phyloP scores from a whole-genome alignment of 2,797 vertebrate genomes.

The Scleropages formosus region DNA sequence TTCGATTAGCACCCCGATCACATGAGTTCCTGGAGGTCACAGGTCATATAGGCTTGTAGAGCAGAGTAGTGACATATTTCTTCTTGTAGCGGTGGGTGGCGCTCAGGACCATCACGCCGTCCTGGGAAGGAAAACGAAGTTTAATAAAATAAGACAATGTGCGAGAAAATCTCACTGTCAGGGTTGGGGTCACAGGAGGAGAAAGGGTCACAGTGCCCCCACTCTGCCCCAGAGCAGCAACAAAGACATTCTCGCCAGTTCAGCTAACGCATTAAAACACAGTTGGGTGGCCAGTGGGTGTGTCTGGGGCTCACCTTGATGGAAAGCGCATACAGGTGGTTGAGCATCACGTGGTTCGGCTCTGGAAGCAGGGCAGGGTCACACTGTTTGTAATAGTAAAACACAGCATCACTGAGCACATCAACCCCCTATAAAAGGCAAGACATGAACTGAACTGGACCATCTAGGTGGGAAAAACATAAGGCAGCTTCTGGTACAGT shows the following conservation, averaged over 20 bases:
- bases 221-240: too few relatives aligned
- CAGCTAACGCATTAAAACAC: background rate
- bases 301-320: conserved; percentile 80
- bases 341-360: conserved; percentile 97
- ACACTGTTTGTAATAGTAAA: conserved; percentile 68
- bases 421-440: background rate
- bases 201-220: too few relatives aligned
- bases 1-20: conserved; percentile 56
- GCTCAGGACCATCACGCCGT: conserved; percentile 97
- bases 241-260: background rate
- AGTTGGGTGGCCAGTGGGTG: too few relatives aligned
- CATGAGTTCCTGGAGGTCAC: conserved; percentile 85
- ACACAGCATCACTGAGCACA: background rate
- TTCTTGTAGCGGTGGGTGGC: conserved; percentile 94
- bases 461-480: too few relatives aligned
- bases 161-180: too few relatives aligned
- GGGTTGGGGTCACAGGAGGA: too few relatives aligned
- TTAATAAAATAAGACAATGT: too few relatives aligned
- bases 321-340: conserved; percentile 94
- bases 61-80: conserved; percentile 82
- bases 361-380: conserved; percentile 94
- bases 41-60: conserved; percentile 93
- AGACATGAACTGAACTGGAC: background rate
- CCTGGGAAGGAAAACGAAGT: conserved; percentile 63
- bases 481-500: too few relatives aligned